These are phyloP conservation scores for Icerya purchasi DNA, from an alignment of 2,888 invertebrate genomes.

Conservation along the genomic window DNA sequence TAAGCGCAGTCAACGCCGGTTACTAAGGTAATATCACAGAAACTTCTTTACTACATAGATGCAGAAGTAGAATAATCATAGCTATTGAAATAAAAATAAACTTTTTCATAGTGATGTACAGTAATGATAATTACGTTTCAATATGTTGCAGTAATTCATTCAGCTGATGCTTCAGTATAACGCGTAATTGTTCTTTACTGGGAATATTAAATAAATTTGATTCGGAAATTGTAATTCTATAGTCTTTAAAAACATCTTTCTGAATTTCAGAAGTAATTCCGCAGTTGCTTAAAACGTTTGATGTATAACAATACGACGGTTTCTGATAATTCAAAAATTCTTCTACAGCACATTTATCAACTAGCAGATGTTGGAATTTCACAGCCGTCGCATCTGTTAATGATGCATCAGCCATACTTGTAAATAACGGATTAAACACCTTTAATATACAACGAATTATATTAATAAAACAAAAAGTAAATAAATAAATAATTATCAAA, in stretches of 20 bases:
- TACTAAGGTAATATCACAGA: too few species aligned
- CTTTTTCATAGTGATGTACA: too few species aligned
- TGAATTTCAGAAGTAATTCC: not conserved
- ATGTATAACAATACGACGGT: constrained; percentile 3
- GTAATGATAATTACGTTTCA: too few species aligned
- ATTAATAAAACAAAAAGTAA: not conserved
- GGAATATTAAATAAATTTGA: not conserved
- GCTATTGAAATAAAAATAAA: too few species aligned
- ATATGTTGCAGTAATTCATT: too few species aligned
- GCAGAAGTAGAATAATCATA: too few species aligned
- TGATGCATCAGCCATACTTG: not conserved
- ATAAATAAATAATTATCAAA: not conserved
- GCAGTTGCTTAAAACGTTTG: not conserved
- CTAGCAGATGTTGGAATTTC: not conserved
- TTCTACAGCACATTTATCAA: not conserved
- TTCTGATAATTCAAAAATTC: not conserved
- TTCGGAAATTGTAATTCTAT: not conserved
- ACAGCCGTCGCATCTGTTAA: not conserved
- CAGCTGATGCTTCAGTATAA: too few species aligned
- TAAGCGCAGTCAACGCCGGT: too few species aligned
- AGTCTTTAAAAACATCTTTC: not conserved
- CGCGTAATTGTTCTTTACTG: too few species aligned
- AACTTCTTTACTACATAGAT: too few species aligned
- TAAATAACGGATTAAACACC: constrained; percentile 7
- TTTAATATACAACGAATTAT: not conserved